Conservation (phyloP, 2,888 invertebrate genomes). For the Amphipyra berbera region DNA sequence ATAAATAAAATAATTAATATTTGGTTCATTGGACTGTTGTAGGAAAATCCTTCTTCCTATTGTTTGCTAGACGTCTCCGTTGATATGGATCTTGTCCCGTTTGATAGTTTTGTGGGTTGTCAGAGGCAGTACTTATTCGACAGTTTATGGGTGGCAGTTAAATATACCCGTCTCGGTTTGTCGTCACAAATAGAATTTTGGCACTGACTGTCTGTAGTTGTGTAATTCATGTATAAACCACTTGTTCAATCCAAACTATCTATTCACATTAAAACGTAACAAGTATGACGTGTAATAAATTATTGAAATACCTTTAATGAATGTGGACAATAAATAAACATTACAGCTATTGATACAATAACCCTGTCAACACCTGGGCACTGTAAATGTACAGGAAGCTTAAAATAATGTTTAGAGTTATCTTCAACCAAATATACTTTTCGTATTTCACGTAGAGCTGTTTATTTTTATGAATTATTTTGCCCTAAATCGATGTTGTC, state of each 20-base stretch:
- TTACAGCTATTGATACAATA: slow-evolving; percentile 20
- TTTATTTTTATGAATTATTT: slow-evolving; percentile 22
- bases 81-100: slow-evolving; percentile 30
- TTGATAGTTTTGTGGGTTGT: slow-evolving; percentile 68
- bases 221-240: slow-evolving; percentile 88
- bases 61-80: slow-evolving; percentile 13
- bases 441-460: slow-evolving; percentile 5
- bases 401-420: slow-evolving; percentile 11
- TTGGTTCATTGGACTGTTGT: not conserved
- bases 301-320: slow-evolving; percentile 46
- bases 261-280: slow-evolving; percentile 71
- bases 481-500: slow-evolving; percentile 60
- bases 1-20: no score
- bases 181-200: slow-evolving; percentile 89
- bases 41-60: slow-evolving; percentile 4
- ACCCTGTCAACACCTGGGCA: slow-evolving; percentile 15
- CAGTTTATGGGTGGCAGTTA: slow-evolving; percentile 89
- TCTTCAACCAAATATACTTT: slow-evolving; percentile 1
- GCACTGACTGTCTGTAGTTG: slow-evolving; percentile 88
- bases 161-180: slow-evolving; percentile 89
- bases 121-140: slow-evolving; percentile 81
- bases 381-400: slow-evolving; percentile 15
- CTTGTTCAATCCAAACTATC: slow-evolving; percentile 84
- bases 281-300: slow-evolving; percentile 60
- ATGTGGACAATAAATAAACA: slow-evolving; percentile 21